Conservation (phyloP, 2,888 invertebrate species). For the Zygaena filipendulae region DNA sequence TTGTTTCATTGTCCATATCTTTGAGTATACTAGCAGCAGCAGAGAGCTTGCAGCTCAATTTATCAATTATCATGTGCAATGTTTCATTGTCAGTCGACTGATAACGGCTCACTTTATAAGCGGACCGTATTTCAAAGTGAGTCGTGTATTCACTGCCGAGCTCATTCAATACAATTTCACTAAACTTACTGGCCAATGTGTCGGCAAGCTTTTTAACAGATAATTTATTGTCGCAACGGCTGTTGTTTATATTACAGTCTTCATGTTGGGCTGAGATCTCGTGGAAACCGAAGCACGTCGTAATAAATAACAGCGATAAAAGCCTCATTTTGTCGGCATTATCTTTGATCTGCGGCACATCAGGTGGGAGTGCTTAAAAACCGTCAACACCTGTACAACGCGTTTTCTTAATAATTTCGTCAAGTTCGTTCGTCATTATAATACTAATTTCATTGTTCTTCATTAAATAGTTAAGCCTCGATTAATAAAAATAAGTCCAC, state of each 20-base stretch:
- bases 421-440: too few relatives aligned
- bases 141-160: conserved; percentile 49
- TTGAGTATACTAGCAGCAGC: conserved; percentile 44
- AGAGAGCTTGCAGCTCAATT: conserved; percentile 46
- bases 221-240: conserved; percentile 43
- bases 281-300: conserved; percentile 27
- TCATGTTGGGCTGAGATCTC: conserved; percentile 39
- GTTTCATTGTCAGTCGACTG: conserved; percentile 39
- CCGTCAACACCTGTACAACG: too few relatives aligned
- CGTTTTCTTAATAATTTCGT: too few relatives aligned
- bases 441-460: too few relatives aligned
- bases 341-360: conserved; percentile 30
- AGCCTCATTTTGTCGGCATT: conserved; percentile 51
- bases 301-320: conserved; percentile 43
- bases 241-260: conserved; percentile 42
- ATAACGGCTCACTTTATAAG: conserved; percentile 46
- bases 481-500: too few relatives aligned
- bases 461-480: too few relatives aligned
- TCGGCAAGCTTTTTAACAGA: conserved; percentile 44
- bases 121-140: conserved; percentile 45
- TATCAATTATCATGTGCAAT: conserved; percentile 39
- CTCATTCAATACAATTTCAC: conserved; percentile 48
- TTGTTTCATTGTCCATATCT: conserved; percentile 47
- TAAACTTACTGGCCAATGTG: conserved; percentile 41
- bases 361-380: conserved; percentile 21